Percentiles rank a stretch among this genome's conserved stretches.
Conservation (phyloP, 2,113 vertebrate species). For the Paramormyrops kingsleyae region DNA sequence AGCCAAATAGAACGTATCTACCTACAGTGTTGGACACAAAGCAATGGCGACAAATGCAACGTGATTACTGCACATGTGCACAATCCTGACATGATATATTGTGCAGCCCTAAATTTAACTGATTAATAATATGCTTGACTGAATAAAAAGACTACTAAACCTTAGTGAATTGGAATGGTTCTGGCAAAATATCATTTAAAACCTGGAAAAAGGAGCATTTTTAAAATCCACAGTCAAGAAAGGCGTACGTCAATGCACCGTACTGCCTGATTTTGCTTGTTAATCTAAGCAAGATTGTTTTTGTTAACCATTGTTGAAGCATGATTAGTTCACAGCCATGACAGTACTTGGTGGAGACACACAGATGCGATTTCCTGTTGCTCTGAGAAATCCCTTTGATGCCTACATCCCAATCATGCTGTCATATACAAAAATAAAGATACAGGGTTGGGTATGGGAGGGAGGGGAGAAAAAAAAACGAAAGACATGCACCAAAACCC, state of each 20-base stretch:
- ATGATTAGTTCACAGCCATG: neutral
- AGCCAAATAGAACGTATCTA: neutral
- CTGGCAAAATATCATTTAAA: neutral
- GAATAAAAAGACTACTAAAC: neutral
- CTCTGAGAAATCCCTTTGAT: neutral
- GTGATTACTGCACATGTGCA: neutral
- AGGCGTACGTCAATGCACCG: neutral
- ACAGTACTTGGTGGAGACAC: neutral
- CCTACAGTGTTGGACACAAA: neutral
- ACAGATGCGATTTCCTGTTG: neutral
- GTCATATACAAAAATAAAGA: neutral
- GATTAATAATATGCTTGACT: neutral
- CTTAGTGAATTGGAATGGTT: neutral
- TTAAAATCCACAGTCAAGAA: neutral
- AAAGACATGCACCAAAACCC: neutral
- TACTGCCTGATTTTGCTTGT: neutral
- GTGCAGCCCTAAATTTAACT: neutral
- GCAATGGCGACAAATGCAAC: neutral
- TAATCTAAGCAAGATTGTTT: neutral
- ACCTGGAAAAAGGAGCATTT: neutral
- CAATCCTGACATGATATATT: neutral
- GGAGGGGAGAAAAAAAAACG: neutral
- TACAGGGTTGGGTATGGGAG: neutral
- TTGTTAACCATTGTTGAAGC: neutral
- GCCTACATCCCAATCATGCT: neutral